phyloP scores from a whole-genome alignment of 1,140 invertebrate species.

The Anthonomus grandis region DNA sequence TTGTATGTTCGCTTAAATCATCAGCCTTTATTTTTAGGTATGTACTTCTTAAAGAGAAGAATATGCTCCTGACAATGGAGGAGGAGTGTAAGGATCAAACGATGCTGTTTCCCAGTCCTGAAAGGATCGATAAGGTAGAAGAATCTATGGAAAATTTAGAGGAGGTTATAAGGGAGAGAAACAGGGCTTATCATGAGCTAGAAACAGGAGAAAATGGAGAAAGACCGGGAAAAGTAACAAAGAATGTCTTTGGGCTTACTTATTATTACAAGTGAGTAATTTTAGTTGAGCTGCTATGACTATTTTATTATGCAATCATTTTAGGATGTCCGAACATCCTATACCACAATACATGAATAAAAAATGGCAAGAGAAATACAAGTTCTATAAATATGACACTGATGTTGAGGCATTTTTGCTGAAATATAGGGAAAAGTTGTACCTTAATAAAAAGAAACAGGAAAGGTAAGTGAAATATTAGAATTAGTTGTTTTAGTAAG shows the following conservation, averaged over 20 bases:
- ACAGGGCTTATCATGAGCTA: constrained; percentile 83
- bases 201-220: constrained; percentile 88
- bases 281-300: not conserved
- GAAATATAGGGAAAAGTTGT: constrained; percentile 63
- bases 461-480: constrained; percentile 50
- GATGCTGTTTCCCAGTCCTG: constrained; percentile 87
- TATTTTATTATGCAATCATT: constrained; percentile 25
- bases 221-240: constrained; percentile 58
- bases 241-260: constrained; percentile 60
- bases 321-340: constrained; percentile 52
- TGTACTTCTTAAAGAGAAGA: constrained; percentile 91
- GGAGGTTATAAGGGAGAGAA: constrained; percentile 86
- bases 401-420: constrained; percentile 63
- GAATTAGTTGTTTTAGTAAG: constrained; percentile 2
- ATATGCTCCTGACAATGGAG: constrained; percentile 97
- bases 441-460: constrained; percentile 55
- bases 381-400: constrained; percentile 46
- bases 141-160: constrained; percentile 96
- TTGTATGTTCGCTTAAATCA: too few relatives aligned
- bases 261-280: constrained; percentile 48
- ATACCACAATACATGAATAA: constrained; percentile 60
- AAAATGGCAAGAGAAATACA: constrained; percentile 57
- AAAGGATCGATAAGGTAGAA: constrained; percentile 92
- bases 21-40: constrained; percentile 67
- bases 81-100: constrained; percentile 67